These are phyloP conservation scores for Gymnocheta viridis DNA, from an alignment of 2,888 invertebrate species.

Conservation along the genomic window DNA sequence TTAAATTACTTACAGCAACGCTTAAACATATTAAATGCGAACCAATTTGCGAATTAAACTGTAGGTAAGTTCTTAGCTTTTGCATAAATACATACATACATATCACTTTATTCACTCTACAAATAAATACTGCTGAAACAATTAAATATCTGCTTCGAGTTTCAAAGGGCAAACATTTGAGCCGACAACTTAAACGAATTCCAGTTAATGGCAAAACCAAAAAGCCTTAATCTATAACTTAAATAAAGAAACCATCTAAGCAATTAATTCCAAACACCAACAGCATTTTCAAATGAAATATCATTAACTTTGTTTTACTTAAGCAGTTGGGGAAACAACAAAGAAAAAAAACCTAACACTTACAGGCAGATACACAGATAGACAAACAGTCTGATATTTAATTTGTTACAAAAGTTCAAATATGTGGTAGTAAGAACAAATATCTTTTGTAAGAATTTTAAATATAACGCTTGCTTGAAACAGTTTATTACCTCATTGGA, in stretches of 20 bases:
- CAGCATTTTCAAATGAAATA: conserved; percentile 40
- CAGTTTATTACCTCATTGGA: not conserved
- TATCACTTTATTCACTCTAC: not conserved
- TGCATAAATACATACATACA: not conserved
- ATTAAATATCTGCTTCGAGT: conserved; percentile 44
- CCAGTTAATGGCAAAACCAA: conserved; percentile 52
- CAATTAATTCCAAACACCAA: conserved; percentile 55
- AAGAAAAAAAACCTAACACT: not conserved
- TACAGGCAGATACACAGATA: not conserved
- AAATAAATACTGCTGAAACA: conserved; percentile 28
- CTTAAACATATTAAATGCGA: not conserved
- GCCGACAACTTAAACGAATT: conserved; percentile 31
- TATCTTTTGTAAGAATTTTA: not conserved
- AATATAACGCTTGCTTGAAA: not conserved
- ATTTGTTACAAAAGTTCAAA: not conserved
- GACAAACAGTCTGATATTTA: not conserved
- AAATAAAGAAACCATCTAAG: conserved; percentile 50
- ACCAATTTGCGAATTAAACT: not conserved
- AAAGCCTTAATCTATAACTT: conserved; percentile 56
- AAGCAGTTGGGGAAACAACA: conserved; percentile 13
- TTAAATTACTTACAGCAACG: not conserved
- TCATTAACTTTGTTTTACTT: conserved; percentile 42
- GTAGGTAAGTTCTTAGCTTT: not conserved
- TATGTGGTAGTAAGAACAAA: not conserved
- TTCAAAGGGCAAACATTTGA: conserved; percentile 27